Base-by-base conservation (phyloP, 2,113 vertebrate genomes). In the Nematolebias whitei region DNA sequence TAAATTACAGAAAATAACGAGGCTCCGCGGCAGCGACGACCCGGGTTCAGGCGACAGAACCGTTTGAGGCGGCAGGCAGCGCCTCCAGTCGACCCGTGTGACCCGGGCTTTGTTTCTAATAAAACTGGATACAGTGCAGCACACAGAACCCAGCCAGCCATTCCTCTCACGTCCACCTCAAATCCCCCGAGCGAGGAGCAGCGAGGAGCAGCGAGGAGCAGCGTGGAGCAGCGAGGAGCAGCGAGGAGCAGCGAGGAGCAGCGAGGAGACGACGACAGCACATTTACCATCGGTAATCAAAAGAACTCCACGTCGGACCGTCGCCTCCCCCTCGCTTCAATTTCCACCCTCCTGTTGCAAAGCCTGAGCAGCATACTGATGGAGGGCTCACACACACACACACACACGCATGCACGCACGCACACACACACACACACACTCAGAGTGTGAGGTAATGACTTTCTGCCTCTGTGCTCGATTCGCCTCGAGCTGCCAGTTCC, bases 251-350 rank as follows among this genome's bases (percentile, higher is more conserved):
- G n/a, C n/a, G n/a, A n/a, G n/a, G n/a, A n/a, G n/a, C n/a, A 55
- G 56, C 23, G 53, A 62, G 71, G 69, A 68, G 57, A 22, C 14
- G 48, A 67, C 67, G 70, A 78, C 75, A 68, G 57, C 57, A 84
- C 80, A 82, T 84, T 82, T 73, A 85, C 79, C 80, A 85, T 84
- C 78, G 82, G 81, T 84, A 88, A 85, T 88, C 80, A 82, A 88
- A 85, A 85, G 78, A 68, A 73, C 64, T 84, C 61, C 66, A 77
- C 78, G 79, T 80, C 83, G 77, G 75, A 83, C 71, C 10, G 43
- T 41, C 62, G 24, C 65, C 71, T 64, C 58, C 55, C 71, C 59
- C 72, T 60, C 63, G 57, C 71, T 78, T 74, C 83, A 79, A 79
- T 86, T 83, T 79, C 60, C 63, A 77, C 68, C 76, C 68, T 57